Conservation (phyloP, 2,888 invertebrate species). For the Ectobius pallidus region DNA sequence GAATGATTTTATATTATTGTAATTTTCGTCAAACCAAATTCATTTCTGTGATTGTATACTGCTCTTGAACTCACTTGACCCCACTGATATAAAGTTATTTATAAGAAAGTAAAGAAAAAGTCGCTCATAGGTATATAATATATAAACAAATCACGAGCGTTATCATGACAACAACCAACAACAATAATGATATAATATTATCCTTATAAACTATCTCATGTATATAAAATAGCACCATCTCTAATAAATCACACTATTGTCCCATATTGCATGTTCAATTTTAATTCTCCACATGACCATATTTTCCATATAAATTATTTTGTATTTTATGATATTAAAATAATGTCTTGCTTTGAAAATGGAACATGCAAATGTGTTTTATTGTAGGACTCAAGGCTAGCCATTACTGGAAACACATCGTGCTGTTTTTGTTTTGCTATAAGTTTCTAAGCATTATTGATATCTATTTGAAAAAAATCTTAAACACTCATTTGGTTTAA, state of each 20-base stretch:
- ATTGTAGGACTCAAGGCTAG: neutral
- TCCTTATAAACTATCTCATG: neutral
- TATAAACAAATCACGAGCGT: conserved; percentile 4
- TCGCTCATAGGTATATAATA: no score
- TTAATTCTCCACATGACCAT: no score
- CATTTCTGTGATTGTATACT: no score
- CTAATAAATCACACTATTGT: neutral
- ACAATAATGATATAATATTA: neutral
- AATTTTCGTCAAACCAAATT: no score
- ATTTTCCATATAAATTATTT: no score
- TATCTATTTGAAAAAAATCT: no score
- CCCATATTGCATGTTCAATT: neutral
- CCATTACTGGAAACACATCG: neutral
- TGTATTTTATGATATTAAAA: no score
- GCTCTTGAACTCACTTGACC: no score
- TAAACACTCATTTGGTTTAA: no score
- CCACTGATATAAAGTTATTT: conserved; percentile 2
- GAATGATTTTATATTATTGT: no score
- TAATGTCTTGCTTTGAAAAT: neutral
- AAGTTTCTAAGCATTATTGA: no score
- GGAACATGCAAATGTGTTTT: neutral
- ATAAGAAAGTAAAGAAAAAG: neutral
- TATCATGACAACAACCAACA: conserved; percentile 7
- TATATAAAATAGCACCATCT: conserved; percentile 14
- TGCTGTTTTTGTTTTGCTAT: neutral